Base-by-base conservation (phyloP, 2,888 invertebrate genomes). In the Unio delphinus region DNA sequence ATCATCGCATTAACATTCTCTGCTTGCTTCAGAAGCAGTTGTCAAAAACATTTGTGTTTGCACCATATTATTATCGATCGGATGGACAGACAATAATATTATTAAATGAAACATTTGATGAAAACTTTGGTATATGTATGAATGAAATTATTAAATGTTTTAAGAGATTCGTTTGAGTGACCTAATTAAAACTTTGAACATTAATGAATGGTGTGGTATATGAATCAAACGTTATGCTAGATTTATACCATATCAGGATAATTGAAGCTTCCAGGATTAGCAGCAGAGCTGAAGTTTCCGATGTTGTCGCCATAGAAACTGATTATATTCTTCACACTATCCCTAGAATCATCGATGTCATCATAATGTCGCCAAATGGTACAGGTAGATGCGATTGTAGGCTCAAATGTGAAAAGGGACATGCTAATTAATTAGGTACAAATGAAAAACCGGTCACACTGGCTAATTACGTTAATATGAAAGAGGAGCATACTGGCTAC, bases 221-320 rank as follows among this genome's bases (percentile, higher is more conserved):
- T 15, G 45, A 45, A 45, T 15, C 15, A 45, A 45, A 56, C 55
- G 23, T 57, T n/a, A 45, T 45, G 61, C 34, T 23, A 58, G n/a
- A n/a, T 55, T 63, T 70, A 64, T 73, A 97, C 95, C 98, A 98
- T 98, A 88, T 98, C 98, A 34, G 98, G 98, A 91, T 98, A 98
- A 90, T 98, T 98, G 95, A 96, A 98, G 85, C 96, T 96, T 17
- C 98, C 98, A 3, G 98, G 98, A 5, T 97, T 97, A 54, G 97
- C 97, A 89, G 96, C 95, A 56, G 95, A 94, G 73, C 95, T 95
- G 84, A 98, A 95, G 57, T 92, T 91, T 88, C 97, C 96, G 90
- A 96, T 96, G 91, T 97, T 95, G 89, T 96, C 95, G 75, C 96
- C 97, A 91, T 97, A 98, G 91, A 96, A 97, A 91, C 97, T 95